phyloP scores from a whole-genome alignment of 2,888 invertebrate species.

The Yponomeuta malinellus region DNA sequence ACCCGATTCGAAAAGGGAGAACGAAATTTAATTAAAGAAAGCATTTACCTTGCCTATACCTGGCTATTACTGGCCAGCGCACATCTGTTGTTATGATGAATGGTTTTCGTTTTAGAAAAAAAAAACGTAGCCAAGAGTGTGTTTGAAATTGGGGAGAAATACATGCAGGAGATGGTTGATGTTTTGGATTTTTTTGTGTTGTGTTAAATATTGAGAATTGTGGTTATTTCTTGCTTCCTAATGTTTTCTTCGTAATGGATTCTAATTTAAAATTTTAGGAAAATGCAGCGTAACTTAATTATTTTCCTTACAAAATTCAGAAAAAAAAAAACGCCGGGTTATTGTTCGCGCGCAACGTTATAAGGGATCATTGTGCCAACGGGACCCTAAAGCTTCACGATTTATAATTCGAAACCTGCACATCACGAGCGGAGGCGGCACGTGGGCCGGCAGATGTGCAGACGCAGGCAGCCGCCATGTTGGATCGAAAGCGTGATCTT shows the following conservation, averaged over 20 bases:
- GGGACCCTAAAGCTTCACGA: slow-evolving; percentile 7
- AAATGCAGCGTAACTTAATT: too few relatives aligned
- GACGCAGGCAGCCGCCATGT: slow-evolving; percentile 46
- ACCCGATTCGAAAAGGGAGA: slow-evolving; percentile 38
- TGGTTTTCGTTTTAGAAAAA: slow-evolving; percentile 42
- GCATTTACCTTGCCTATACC: slow-evolving; percentile 47
- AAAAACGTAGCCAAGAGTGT: slow-evolving; percentile 31
- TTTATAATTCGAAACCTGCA: slow-evolving; percentile 54
- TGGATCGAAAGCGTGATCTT: slow-evolving; percentile 38
- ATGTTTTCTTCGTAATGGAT: neutral
- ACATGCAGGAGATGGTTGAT: neutral
- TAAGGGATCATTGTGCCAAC: neutral
- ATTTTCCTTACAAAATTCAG: too few relatives aligned
- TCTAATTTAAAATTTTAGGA: too few relatives aligned
- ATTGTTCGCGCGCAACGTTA: neutral
- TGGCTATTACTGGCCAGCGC: slow-evolving; percentile 50
- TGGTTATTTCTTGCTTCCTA: neutral
- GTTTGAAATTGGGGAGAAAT: neutral
- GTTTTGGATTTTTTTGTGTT: neutral
- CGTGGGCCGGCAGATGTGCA: slow-evolving; percentile 72
- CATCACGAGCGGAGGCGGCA: slow-evolving; percentile 53
- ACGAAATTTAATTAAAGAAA: slow-evolving; percentile 61
- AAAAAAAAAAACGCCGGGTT: neutral
- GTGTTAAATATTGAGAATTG: neutral
- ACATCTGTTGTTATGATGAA: slow-evolving; percentile 68